A percentile compares a stretch with the other conserved stretches of the same genome.
These are phyloP conservation scores for Lithophane ornitopus DNA, from an alignment of 2,888 invertebrate genomes.

Conservation along the genomic window DNA sequence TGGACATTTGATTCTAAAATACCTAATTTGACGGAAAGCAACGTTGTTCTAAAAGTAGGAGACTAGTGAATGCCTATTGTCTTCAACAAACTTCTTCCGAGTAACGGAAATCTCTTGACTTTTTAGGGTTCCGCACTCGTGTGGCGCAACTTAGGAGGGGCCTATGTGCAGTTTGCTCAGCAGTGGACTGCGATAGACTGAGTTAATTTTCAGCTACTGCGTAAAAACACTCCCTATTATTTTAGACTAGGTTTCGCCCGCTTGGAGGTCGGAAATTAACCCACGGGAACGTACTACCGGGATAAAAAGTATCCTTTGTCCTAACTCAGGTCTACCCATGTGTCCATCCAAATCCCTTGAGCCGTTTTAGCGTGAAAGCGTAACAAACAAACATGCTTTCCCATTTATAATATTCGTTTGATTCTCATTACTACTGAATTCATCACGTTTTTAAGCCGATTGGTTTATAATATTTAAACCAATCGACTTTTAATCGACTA, in stretches of 20 bases:
- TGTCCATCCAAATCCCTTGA: no score
- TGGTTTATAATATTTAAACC: not conserved
- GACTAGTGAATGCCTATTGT: not conserved
- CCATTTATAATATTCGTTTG: not conserved
- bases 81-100: not conserved
- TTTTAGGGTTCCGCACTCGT: no score
- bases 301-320: no score
- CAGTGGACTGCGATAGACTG: not conserved
- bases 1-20: not conserved
- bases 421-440: not conserved
- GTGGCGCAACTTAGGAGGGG: no score
- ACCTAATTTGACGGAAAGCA: no score
- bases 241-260: no score
- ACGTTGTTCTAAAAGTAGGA: not conserved
- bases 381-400: no score
- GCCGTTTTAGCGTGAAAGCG: no score
- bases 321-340: no score
- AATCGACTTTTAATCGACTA: conserved; percentile 1
- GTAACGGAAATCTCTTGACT: not conserved
- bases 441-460: not conserved
- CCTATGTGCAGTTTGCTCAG: not conserved
- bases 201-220: not conserved
- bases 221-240: no score
- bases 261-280: no score
- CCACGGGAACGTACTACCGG: no score